These are phyloP conservation scores for Chrysodeixis includens DNA, from an alignment of 2,888 invertebrate genomes.

Conservation along the genomic window DNA sequence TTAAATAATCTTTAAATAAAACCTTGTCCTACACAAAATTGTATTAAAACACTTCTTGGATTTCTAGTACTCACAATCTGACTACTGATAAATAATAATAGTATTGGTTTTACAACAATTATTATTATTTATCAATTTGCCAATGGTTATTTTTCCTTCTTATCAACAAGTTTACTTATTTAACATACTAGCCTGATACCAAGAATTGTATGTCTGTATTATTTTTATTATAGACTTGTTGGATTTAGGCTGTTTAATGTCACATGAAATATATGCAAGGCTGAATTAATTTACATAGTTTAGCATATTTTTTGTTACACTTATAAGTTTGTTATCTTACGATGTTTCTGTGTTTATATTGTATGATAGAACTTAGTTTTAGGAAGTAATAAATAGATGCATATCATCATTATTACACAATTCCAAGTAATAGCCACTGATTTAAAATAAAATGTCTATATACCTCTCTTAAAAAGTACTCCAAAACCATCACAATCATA, in stretches of 20 bases:
- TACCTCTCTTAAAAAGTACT: no score
- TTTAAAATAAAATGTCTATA: no score
- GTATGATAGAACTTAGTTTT: no score
- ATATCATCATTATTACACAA: no score
- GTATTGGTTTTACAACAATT: background rate
- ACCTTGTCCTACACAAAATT: background rate
- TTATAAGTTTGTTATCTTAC: background rate
- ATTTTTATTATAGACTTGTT: background rate
- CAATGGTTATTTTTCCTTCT: background rate
- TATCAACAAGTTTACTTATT: slow-evolving; percentile 2
- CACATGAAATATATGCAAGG: background rate
- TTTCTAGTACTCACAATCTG: background rate
- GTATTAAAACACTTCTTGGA: background rate
- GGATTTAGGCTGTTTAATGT: background rate
- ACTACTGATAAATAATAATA: background rate
- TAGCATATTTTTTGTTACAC: background rate
- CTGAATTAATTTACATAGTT: slow-evolving; percentile 2
- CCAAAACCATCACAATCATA: no score
- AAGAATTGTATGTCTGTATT: background rate
- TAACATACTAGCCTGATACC: background rate
- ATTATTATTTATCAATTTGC: slow-evolving; percentile 1
- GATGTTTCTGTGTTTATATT: no score
- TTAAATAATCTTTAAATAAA: no score
- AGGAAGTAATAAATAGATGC: no score
- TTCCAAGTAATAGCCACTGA: no score